These are phyloP conservation scores for Gisinianus flammeolus DNA, from an alignment of 2,888 invertebrate genomes.

Conservation along the genomic window DNA sequence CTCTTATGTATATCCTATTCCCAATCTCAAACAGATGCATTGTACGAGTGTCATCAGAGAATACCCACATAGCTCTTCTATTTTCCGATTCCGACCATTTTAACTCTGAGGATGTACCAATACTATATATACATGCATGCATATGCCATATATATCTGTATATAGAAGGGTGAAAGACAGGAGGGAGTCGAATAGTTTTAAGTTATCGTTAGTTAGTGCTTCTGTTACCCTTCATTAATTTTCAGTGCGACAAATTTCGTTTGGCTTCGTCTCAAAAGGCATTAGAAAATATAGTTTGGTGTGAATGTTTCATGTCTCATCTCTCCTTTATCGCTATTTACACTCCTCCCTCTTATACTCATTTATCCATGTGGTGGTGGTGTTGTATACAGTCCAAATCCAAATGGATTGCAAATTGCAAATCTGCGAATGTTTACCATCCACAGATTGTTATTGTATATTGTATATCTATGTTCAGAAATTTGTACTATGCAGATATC, in stretches of 20 bases:
- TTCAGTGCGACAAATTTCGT: constrained; percentile 35
- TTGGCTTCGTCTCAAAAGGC: constrained; percentile 12
- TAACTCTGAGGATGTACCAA: too few species aligned
- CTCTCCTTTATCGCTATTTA: neutral
- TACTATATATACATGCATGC: too few species aligned
- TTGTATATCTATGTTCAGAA: too few species aligned
- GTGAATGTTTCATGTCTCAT: constrained; percentile 23
- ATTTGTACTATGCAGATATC: neutral
- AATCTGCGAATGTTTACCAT: constrained; percentile 2
- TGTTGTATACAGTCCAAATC: neutral
- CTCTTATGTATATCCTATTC: neutral
- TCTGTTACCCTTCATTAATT: constrained; percentile 40
- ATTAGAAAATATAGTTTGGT: constrained; percentile 12
- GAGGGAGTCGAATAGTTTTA: constrained; percentile 14
- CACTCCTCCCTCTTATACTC: neutral
- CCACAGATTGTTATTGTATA: constrained; percentile 1
- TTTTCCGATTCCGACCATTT: neutral
- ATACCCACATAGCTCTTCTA: neutral
- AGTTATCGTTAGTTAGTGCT: constrained; percentile 27
- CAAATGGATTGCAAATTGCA: constrained; percentile 18
- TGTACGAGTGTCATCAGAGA: constrained; percentile 4
- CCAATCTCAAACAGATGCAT: neutral
- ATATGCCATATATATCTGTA: neutral
- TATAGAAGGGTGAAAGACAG: neutral
- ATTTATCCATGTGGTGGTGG: neutral